These are phyloP conservation scores for Bombus vancouverensis DNA, from an alignment of 1,140 invertebrate species.

Conservation along the genomic window DNA sequence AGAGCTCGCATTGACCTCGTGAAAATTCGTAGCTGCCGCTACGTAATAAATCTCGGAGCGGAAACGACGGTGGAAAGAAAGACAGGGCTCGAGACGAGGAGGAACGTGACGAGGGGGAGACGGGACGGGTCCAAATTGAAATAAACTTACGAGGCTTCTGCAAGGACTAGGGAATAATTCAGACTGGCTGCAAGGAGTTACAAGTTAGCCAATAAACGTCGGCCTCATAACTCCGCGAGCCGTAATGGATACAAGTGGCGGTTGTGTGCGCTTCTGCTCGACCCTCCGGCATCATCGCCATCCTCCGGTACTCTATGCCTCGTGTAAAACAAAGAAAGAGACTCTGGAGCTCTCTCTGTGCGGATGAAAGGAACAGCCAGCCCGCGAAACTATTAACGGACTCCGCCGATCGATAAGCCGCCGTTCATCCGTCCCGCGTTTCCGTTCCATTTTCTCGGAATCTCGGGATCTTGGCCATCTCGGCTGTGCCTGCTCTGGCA, in stretches of 20 bases:
- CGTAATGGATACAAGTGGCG: conserved; percentile 67
- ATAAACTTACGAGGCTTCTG: conserved; percentile 72
- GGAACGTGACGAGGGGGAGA: neutral
- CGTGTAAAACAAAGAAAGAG: neutral
- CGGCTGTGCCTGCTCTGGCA: too few species aligned
- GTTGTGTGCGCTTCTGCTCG: conserved; percentile 29
- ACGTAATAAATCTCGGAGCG: conserved; percentile 56
- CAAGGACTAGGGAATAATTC: conserved; percentile 71
- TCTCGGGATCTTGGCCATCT: neutral
- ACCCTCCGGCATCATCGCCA: neutral
- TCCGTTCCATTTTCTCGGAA: conserved; percentile 23
- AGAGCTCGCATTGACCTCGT: neutral
- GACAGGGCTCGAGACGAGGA: neutral
- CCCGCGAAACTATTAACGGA: neutral
- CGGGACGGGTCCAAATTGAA: conserved; percentile 68
- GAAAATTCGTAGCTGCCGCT: conserved; percentile 44
- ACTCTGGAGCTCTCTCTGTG: neutral
- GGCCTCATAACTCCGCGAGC: conserved; percentile 68
- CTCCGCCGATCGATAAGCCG: neutral
- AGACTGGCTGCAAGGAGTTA: conserved; percentile 68
- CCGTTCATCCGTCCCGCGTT: neutral
- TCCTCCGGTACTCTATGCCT: neutral
- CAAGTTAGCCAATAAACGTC: conserved; percentile 75
- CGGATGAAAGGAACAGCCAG: neutral
- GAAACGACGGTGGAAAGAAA: conserved; percentile 40